Evolutionary conservation across 2,888 invertebrate species (phyloP).

Genomic region (Poecilus cupreus): DNA sequence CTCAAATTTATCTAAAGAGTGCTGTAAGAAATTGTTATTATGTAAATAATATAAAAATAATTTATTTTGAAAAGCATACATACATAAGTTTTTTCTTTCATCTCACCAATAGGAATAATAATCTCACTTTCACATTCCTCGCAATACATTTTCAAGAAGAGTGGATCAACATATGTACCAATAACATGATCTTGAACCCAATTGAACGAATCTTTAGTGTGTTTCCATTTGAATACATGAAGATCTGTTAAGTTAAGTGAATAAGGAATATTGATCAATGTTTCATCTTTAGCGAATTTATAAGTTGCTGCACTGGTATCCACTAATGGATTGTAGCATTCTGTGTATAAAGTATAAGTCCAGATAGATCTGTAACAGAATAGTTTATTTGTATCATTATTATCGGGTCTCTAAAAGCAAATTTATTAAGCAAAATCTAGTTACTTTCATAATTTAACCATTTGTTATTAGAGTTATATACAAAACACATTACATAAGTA

Average conservation of each 20-base stretch:
- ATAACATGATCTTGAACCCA: background rate
- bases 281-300: slow-evolving; percentile 21
- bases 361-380: slow-evolving; percentile 5
- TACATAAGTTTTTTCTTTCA: background rate
- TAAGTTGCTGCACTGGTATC: slow-evolving; percentile 9
- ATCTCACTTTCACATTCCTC: background rate
- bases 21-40: background rate
- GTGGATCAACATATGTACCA: slow-evolving; percentile 3
- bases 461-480: too few species aligned
- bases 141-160: background rate
- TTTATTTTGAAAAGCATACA: background rate
- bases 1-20: background rate
- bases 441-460: too few species aligned
- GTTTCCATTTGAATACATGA: slow-evolving; percentile 26
- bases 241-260: slow-evolving; percentile 16
- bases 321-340: background rate
- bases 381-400: too few species aligned
- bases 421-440: too few species aligned
- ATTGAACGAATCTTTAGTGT: background rate
- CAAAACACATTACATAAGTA: too few species aligned
- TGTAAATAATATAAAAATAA: too few species aligned
- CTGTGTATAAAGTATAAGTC: background rate
- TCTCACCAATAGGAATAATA: background rate
- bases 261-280: background rate
- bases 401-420: too few species aligned